Base-by-base conservation (phyloP, 2,797 vertebrate species). In the Carduelis carduelis region DNA sequence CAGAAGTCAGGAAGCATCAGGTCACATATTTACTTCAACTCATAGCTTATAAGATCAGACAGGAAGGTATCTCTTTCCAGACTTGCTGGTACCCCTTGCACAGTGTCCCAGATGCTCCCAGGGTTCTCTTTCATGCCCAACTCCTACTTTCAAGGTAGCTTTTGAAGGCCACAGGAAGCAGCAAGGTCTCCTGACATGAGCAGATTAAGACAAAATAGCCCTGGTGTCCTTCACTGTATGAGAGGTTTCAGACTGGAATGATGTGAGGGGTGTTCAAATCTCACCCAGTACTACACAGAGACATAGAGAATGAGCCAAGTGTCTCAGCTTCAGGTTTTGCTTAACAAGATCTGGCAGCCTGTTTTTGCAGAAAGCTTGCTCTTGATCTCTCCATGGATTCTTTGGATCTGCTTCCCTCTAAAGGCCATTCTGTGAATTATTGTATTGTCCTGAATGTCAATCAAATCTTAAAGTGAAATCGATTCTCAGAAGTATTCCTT, bases 381-480 rank as follows among this genome's bases (percentile, higher is more conserved):
- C 50, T 71, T 49, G 21, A 27, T 26, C 1, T 37, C 10, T 61
- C 20, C 14, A 2, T 6, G 3, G 66, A 92, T 94, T 43, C 78
- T 95, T 97, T 96, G 96, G 41, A 35, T 98, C 94, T 98, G 95
- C 97, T 96, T 87, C 97, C 97, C 92, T 82, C 97, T 97, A 64
- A 93, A 97, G 98, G 97, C 87, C 63, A 12, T 61, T 70, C 64
- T 22, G 41, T 39, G 94, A 92, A 96, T 79, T 37, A 70, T 71
- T 63, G 20, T 9, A 34, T 49, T 76, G 52, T 41, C 24, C 30
- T 20, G 57, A 64, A 70, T 2, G 19, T 80, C 86, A 75, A 20
- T 43, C 65, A 72, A 39, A 19, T 49, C 65, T 72, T 46, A 57
- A 65, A 0, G 0, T 4, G 9, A 87, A 92, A 93, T 59, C 19